Percentiles rank a stretch among this genome's conserved stretches.
phyloP scores from a whole-genome alignment of 2,113 vertebrate species.

The Atractosteus spatula region DNA sequence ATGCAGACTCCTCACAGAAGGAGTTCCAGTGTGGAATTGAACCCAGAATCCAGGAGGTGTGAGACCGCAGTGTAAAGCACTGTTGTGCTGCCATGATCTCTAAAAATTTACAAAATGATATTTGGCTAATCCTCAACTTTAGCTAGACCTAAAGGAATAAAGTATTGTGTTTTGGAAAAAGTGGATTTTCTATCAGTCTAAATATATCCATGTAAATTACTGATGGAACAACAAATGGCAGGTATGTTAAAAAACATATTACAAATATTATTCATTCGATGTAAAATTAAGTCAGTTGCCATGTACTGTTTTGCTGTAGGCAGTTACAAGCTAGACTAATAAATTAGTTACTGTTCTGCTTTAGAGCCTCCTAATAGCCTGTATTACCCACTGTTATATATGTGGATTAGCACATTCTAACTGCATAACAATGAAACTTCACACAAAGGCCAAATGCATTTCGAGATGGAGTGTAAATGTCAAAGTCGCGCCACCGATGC shows the following conservation, averaged over 20 bases:
- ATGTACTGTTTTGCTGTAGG: conserved; percentile 66
- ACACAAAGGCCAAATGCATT: conserved; percentile 77
- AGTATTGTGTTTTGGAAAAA: too few relatives aligned
- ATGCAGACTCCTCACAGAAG: too few relatives aligned
- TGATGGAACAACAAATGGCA: too few relatives aligned
- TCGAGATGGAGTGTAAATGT: conserved; percentile 73
- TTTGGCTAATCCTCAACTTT: too few relatives aligned
- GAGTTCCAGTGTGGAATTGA: too few relatives aligned
- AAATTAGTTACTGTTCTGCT: conserved; percentile 74
- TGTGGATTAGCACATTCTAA: conserved; percentile 75
- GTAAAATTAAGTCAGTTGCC: conserved; percentile 64
- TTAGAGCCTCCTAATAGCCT: conserved; percentile 74
- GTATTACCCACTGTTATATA: conserved; percentile 79
- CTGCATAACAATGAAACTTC: conserved; percentile 78
- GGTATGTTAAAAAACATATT: not conserved
- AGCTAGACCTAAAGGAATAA: too few relatives aligned
- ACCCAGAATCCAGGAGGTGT: too few relatives aligned
- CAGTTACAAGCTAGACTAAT: conserved; percentile 82
- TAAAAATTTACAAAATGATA: too few relatives aligned
- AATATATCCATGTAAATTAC: too few relatives aligned
- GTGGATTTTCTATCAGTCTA: too few relatives aligned
- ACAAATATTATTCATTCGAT: conserved; percentile 53
- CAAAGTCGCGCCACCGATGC: conserved; percentile 50
- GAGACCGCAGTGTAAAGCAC: too few relatives aligned
- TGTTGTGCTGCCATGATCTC: too few relatives aligned